Evolutionary conservation across 2,888 invertebrate species (phyloP), one percentile per base, ranked within the genome.

Genomic region (Campopleginae sp.): DNA sequence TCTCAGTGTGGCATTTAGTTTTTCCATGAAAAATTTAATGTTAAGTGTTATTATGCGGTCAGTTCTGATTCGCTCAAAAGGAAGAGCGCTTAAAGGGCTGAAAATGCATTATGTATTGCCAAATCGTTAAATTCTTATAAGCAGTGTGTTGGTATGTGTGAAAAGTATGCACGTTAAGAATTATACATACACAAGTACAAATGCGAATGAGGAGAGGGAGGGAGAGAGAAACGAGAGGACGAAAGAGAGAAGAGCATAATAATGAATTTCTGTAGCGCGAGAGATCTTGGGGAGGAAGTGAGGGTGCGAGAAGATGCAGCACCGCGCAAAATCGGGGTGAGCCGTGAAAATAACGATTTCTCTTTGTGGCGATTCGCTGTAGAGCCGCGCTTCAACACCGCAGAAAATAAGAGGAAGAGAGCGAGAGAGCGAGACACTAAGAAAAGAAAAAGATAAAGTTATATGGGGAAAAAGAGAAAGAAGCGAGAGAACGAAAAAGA

Each of bases 271-370:
- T 76, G 74, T 70, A 71, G 80, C 70, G 71, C 70, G 71, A 76
- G 82, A 63, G 85, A 66, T 33, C 61, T 54, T 46, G 33, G 81
- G 76, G 46, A 65, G 71, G 44, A 76, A 71, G 74, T 65, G 72
- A 82, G 81, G 82, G 85, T 87, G 86, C 85, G 85, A 88, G 89
- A 89, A 58, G 91, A 90, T 88, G 87, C 79, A 88, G 87, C 79
- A 88, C 91, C 89, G 80, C 91, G 91, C 91, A 90, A 92, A 92
- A 92, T 93, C 90, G 88, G 89, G 78, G 82, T 81, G 85, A 89
- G 87, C 91, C 92, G 91, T 92, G 92, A 92, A 92, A 92, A 91
- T 92, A 92, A 92, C 91, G 89, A 91, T 92, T 91, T 91, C 90
- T 90, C 89, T 87, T 91, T 91, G 90, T 90, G 88, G 88, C 86